A percentile compares a stretch with the other conserved stretches of the same genome.
These are phyloP conservation scores for Yponomeuta malinellus DNA, from an alignment of 2,888 invertebrate species.

Conservation along the genomic window DNA sequence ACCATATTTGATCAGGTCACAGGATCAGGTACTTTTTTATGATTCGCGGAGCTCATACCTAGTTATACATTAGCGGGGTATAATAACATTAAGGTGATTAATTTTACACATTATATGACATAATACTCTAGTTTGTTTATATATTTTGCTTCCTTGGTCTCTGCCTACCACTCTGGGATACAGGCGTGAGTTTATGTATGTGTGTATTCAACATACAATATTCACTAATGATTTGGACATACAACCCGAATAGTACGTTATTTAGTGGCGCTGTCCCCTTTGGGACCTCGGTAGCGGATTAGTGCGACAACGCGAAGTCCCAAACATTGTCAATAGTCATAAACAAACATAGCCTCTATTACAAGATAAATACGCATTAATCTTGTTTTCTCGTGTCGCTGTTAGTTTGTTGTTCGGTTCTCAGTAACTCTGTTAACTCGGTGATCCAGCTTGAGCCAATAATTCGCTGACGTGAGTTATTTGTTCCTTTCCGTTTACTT, in stretches of 20 bases:
- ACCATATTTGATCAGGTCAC: too few species aligned
- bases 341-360: not conserved
- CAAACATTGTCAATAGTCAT: not conserved
- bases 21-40: too few species aligned
- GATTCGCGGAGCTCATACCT: too few species aligned
- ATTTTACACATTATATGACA: too few species aligned
- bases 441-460: not conserved
- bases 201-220: too few species aligned
- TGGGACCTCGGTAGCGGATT: not conserved
- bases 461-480: not conserved
- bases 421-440: not conserved
- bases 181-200: too few species aligned
- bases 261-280: not conserved
- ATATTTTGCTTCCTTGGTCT: too few species aligned
- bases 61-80: too few species aligned
- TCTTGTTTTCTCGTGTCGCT: not conserved
- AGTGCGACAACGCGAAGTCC: not conserved
- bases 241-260: not conserved
- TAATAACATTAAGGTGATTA: too few species aligned
- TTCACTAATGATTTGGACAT: too few species aligned
- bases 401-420: not conserved
- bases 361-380: not conserved
- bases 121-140: too few species aligned
- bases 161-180: too few species aligned
- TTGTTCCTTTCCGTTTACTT: not conserved